These are phyloP conservation scores for Leptocoma aspasia DNA, from an alignment of 2,113 vertebrate genomes.

Conservation along the genomic window DNA sequence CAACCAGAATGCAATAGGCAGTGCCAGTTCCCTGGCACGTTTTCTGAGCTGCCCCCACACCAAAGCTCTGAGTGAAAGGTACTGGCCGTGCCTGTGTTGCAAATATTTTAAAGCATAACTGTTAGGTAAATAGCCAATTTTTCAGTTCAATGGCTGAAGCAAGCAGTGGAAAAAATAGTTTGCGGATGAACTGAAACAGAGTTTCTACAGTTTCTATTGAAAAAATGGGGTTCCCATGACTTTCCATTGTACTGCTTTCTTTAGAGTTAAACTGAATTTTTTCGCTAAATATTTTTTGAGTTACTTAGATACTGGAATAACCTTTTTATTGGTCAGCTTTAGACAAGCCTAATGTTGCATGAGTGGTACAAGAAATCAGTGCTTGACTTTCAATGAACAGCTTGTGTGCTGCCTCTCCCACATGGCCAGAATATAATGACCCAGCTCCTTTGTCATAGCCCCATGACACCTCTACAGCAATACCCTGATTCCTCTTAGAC, in stretches of 20 bases:
- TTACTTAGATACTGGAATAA: neutral
- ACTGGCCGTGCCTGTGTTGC: neutral
- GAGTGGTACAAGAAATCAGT: neutral
- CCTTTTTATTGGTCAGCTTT: neutral
- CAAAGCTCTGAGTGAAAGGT: neutral
- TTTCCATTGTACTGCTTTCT: neutral
- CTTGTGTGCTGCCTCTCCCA: neutral
- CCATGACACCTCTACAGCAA: neutral
- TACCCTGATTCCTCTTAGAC: neutral
- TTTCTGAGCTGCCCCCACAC: neutral
- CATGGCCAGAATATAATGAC: neutral
- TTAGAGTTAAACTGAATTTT: neutral
- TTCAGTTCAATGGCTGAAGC: conserved; percentile 26
- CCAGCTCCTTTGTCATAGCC: neutral
- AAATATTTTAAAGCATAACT: neutral
- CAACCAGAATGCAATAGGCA: neutral
- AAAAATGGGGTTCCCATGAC: neutral
- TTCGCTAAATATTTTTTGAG: neutral
- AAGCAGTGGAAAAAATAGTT: conserved; percentile 8
- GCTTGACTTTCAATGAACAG: neutral
- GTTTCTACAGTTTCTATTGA: neutral
- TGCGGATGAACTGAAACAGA: neutral
- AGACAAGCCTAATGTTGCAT: neutral
- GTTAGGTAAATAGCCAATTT: conserved; percentile 31
- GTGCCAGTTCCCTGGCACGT: neutral